Conservation (phyloP, 2,888 invertebrate species). For the Baccha elongata region DNA sequence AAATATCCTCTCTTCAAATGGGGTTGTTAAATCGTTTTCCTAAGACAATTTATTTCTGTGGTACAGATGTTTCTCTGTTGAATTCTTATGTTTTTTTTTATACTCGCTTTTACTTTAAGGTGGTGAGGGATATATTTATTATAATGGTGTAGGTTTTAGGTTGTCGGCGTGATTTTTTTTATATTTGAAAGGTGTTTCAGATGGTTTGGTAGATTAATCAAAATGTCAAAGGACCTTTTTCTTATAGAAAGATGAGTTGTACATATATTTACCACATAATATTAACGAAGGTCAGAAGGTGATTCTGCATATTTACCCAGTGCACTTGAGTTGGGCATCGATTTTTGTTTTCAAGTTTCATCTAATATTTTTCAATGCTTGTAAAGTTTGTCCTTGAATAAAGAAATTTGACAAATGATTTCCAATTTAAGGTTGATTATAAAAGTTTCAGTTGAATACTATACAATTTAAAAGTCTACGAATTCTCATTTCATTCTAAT, state of each 20-base stretch:
- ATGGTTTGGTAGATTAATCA: slow-evolving; percentile 8
- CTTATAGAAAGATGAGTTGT: slow-evolving; percentile 41
- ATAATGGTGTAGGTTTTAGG: slow-evolving; percentile 28
- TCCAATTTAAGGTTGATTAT: slow-evolving; percentile 19
- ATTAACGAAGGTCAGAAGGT: background rate
- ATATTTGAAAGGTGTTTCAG: slow-evolving; percentile 43
- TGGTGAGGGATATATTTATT: slow-evolving; percentile 55
- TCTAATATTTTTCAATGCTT: slow-evolving; percentile 33
- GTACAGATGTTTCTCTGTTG: slow-evolving; percentile 29
- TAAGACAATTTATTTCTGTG: slow-evolving; percentile 63
- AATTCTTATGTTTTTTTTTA: slow-evolving; percentile 34
- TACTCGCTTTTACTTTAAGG: slow-evolving; percentile 26
- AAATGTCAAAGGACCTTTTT: slow-evolving; percentile 17
- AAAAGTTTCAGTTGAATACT: slow-evolving; percentile 36
- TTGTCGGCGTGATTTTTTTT: background rate
- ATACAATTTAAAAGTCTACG: slow-evolving; percentile 57
- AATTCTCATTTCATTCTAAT: slow-evolving; percentile 46
- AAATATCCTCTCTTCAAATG: slow-evolving; percentile 55
- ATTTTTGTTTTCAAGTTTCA: slow-evolving; percentile 26
- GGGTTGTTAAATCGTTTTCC: slow-evolving; percentile 71
- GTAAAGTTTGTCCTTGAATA: slow-evolving; percentile 35
- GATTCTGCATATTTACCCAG: slow-evolving; percentile 48
- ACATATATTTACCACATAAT: slow-evolving; percentile 39
- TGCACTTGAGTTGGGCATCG: slow-evolving; percentile 66
- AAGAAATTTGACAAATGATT: slow-evolving; percentile 46